phyloP scores from a whole-genome alignment of 30 jellyfish, hydroid and myxozoan genomes.

The Cassiopea andromeda region DNA sequence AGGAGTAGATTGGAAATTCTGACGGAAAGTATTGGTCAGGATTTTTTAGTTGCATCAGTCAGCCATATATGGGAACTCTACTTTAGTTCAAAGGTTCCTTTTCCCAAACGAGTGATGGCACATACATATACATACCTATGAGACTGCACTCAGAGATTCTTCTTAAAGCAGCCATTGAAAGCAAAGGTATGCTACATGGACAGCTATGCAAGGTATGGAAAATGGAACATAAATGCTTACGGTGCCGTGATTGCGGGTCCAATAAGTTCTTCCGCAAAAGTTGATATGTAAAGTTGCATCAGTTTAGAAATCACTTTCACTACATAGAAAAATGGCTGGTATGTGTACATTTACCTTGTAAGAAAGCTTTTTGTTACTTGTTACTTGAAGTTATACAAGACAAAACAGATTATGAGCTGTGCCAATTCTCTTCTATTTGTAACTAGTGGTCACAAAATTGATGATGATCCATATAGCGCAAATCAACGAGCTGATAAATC shows the following conservation, averaged over 20 bases:
- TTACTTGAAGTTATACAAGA: too few species aligned
- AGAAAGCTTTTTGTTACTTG: too few species aligned
- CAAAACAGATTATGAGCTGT: too few species aligned
- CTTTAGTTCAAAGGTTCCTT: background rate
- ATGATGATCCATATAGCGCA: too few species aligned
- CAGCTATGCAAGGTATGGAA: background rate
- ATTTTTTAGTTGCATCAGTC: background rate
- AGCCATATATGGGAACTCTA: background rate
- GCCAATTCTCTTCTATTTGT: too few species aligned
- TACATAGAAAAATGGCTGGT: constrained; percentile 29
- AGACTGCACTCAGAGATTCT: background rate
- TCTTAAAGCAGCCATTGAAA: background rate
- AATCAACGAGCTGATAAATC: too few species aligned
- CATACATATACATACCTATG: background rate
- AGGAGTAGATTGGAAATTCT: background rate
- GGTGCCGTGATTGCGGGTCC: constrained; percentile 27
- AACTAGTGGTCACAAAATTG: too few species aligned
- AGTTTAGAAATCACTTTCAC: constrained; percentile 18
- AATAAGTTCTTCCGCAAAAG: constrained; percentile 9
- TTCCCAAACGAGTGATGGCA: background rate
- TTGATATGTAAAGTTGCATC: constrained; percentile 19
- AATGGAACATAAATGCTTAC: background rate
- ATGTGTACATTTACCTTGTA: background rate
- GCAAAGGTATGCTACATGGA: background rate
- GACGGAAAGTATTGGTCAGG: background rate